Evolutionary conservation across 2,888 invertebrate species (phyloP).

Genomic region (Watsonalla binaria): DNA sequence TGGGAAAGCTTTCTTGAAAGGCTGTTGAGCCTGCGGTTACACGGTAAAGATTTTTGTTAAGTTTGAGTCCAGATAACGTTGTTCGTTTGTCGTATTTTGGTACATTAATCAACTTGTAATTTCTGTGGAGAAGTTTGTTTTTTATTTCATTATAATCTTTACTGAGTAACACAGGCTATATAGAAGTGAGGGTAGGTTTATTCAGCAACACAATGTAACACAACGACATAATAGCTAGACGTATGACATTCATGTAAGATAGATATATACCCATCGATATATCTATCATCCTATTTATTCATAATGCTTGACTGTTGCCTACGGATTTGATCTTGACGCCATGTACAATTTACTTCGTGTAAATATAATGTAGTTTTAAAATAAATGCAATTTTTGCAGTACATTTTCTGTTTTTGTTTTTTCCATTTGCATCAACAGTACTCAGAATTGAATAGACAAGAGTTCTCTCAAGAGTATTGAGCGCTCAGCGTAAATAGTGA

Average conservation of each 20-base stretch:
- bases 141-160: slow-evolving; percentile 20
- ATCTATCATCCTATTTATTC: slow-evolving; percentile 44
- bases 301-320: slow-evolving; percentile 73
- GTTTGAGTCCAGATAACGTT: background rate
- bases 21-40: slow-evolving; percentile 25
- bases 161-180: slow-evolving; percentile 27
- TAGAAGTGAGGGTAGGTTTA: slow-evolving; percentile 17
- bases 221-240: slow-evolving; percentile 41
- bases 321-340: slow-evolving; percentile 75
- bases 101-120: background rate
- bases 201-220: slow-evolving; percentile 40
- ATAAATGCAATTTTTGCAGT: slow-evolving; percentile 70
- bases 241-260: slow-evolving; percentile 19
- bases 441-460: no score
- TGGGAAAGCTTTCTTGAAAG: background rate
- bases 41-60: slow-evolving; percentile 22
- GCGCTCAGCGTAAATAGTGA: no score
- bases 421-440: no score
- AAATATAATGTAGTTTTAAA: slow-evolving; percentile 64
- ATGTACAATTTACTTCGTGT: slow-evolving; percentile 68
- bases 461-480: no score
- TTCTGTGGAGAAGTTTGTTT: background rate
- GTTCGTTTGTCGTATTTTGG: background rate
- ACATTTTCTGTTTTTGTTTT: slow-evolving; percentile 21
- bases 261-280: slow-evolving; percentile 9